Base-by-base conservation (phyloP, 2,113 vertebrate genomes). In the Antechinus flavipes region DNA sequence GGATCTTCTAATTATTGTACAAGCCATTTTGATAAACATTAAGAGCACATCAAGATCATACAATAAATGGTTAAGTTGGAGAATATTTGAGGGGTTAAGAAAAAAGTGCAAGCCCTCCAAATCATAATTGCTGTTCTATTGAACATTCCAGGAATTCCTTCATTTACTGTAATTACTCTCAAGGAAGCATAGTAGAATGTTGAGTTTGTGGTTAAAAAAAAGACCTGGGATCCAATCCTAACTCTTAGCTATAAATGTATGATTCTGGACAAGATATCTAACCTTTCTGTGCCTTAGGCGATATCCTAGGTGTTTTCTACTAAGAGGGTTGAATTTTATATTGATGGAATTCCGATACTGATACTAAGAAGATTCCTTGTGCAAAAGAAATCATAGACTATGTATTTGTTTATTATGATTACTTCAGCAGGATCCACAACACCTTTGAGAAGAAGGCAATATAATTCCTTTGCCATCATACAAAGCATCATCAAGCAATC, bases 1-100 rank as follows among this genome's bases (percentile, higher is more conserved):
- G 42, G 9, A 89, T 90, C 19, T 25, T 94, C 68, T 94, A 53
- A 19, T 50, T 91, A 4, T n/a, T 19, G 61, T 35, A 54, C 94
- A 91, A 97, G 96, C 93, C 98, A 91, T 94, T 94, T 95, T 19
- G 91, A 95, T 89, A 97, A 93, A 91, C 90, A 58, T 2, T 96
- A 96, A 95, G 94, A 93, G 93, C 92, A 95, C 91, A 93, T 10
- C 58, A 94, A 89, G 56, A 58, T 54, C 35, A 9, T 89, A 49
- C 92, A 95, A 61, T 91, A 12, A 68, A 30, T 91, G 76, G 90
- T 30, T 95, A 76, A 76, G 23, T 42, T 42, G 19, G 42, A 5
- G n/a, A 84, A 22, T 84, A 84, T 84, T 84, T 84, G n/a, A 84
- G n/a, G 68, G 14, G 11, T 84, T n/a, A 84, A 84, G n/a, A 23